Base-by-base conservation (phyloP, 2,888 invertebrate species). In the Mesorhabditis spiculigera region DNA sequence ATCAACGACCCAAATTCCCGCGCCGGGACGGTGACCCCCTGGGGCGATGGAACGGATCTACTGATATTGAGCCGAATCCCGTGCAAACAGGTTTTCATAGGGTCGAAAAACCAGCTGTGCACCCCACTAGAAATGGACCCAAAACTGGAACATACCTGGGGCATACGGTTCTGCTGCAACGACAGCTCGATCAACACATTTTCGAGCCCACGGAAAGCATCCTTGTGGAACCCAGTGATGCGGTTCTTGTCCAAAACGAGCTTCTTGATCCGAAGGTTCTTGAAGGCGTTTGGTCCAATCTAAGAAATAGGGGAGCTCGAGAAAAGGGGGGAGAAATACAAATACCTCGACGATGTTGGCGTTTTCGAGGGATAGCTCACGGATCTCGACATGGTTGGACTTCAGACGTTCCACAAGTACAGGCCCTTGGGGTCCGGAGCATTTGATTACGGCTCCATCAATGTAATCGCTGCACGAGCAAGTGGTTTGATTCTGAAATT, bases 161-260 rank as follows among this genome's bases (percentile, higher is more conserved):
- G 28, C 28, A 28, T 28, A 28, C 89, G 90, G 0, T 91, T 90
- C 4, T 94, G 58, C n/a, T 50, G 58, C 68, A 95, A 89, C 87
- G 93, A 94, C 62, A 95, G 89, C 86, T 92, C 94, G 86, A 91
- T 91, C 65, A 95, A 78, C 4, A 91, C 90, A 42, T 89, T 88
- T 80, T 94, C 94, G 86, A 94, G 92, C 0, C 94, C 94, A 5
- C 74, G 74, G 77, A 87, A 87, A 4, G 87, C 87, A 64, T 86
- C 75, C 42, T 75, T 72, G 42, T 86, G 83, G 61, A 87, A 79
- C 6, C 68, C 71, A 28, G 75, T 75, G 63, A 87, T 83, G 4
- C 83, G 74, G 65, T 86, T 86, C 70, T 86, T 82, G 70, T 86
- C 82, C 44, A 87, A 71, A 64, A 84, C 84, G 5, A 87, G 78